Evolutionary conservation across 2,888 invertebrate genomes (phyloP).

Genomic region (Xanthia togata): DNA sequence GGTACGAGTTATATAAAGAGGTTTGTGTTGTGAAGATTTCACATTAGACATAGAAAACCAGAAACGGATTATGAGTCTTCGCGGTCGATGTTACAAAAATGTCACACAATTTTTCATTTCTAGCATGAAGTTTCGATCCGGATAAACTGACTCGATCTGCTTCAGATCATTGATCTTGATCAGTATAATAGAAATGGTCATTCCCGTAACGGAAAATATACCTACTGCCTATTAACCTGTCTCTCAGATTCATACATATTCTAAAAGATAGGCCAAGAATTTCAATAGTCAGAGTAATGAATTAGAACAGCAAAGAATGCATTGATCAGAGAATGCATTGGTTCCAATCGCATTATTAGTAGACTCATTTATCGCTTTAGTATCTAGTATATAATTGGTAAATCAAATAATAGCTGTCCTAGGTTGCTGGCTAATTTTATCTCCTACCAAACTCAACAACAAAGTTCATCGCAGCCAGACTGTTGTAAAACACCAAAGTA

Average conservation of each 20-base stretch:
- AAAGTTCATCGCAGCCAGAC: neutral
- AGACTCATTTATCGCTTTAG: neutral
- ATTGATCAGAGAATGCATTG: neutral
- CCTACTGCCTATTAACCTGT: neutral
- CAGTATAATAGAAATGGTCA: neutral
- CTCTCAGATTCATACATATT: neutral
- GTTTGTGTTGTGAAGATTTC: conserved; percentile 3
- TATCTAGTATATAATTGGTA: neutral
- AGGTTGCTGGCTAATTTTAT: neutral
- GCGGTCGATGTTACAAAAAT: neutral
- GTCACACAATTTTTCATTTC: fast-evolving
- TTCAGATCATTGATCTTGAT: neutral
- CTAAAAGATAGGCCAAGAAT: neutral
- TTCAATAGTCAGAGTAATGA: neutral
- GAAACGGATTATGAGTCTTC: neutral
- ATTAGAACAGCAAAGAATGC: too few species aligned
- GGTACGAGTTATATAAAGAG: conserved; percentile 10
- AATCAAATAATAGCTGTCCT: neutral
- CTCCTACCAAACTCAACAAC: neutral
- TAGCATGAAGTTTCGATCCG: neutral
- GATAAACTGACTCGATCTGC: neutral
- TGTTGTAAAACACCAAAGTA: neutral
- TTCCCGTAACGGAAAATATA: neutral
- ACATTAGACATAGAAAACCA: neutral
- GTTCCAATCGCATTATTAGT: neutral